phyloP scores from a whole-genome alignment of 2,888 invertebrate genomes.

The Nephrotoma flavescens region DNA sequence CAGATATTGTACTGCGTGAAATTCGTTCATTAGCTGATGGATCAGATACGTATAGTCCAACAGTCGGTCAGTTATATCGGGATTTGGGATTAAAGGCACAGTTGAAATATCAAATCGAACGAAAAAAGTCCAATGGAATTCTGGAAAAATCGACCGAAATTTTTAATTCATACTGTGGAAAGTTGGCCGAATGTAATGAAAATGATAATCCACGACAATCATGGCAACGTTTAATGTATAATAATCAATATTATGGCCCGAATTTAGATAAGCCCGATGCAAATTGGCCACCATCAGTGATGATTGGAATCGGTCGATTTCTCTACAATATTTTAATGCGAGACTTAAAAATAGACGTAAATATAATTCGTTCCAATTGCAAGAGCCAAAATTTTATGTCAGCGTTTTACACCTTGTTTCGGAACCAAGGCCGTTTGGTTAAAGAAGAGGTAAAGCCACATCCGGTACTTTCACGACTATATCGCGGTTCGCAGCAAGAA shows the following conservation, averaged over 20 bases:
- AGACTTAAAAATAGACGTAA: slow-evolving; percentile 69
- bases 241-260: slow-evolving; percentile 37
- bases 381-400: slow-evolving; percentile 44
- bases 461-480: slow-evolving; percentile 53
- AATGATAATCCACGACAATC: slow-evolving; percentile 46
- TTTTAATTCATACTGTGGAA: slow-evolving; percentile 48
- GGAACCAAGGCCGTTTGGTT: slow-evolving; percentile 45
- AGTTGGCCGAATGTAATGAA: slow-evolving; percentile 37
- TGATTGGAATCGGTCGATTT: slow-evolving; percentile 61
- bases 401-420: slow-evolving; percentile 64
- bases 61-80: slow-evolving; percentile 45
- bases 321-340: slow-evolving; percentile 74
- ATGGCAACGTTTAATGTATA: slow-evolving; percentile 53
- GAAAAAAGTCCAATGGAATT: slow-evolving; percentile 48
- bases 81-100: slow-evolving; percentile 56
- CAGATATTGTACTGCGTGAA: slow-evolving; percentile 52
- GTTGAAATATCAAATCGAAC: slow-evolving; percentile 46
- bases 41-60: slow-evolving; percentile 66
- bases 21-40: slow-evolving; percentile 55
- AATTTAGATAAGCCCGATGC: slow-evolving; percentile 41
- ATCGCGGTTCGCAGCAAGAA: slow-evolving; percentile 49
- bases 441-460: slow-evolving; percentile 74
- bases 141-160: slow-evolving; percentile 46
- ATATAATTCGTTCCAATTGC: slow-evolving; percentile 41
- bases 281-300: slow-evolving; percentile 50